Base-by-base conservation (phyloP, 1,140 invertebrate genomes). In the Caenorhabditis remanei region DNA sequence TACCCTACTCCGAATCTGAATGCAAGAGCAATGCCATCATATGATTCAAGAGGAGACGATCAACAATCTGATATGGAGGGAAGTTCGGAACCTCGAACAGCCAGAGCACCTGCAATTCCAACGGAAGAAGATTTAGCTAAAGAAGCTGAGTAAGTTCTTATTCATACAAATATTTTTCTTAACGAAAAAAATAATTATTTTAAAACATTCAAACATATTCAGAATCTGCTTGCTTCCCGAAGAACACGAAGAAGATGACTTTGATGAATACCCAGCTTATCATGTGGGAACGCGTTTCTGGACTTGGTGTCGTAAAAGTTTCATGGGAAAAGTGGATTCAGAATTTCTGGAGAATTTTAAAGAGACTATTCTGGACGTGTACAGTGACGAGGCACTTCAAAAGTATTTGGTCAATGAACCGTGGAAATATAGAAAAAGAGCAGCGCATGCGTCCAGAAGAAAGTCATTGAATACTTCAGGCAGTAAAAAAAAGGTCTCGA, bases 271-370 rank as follows among this genome's bases (percentile, higher is more conserved):
- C 53, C 71, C 71, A 43, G 71, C 71, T 3, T 79, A 50, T 14
- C 71, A 79, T 24, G 71, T 79, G 7, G 71, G 71, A 50, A 79
- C 71, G 14, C 71, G 71, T 21, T 79, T 79, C 21, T 79, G 71
- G 71, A 79, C 71, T 9, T 79, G 71, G 71, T 79, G 71, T n/a
- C 71, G 71, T 4, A 79, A 79, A 50, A 79, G 46, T 53, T 79
- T 79, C 46, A 79, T 79, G 71, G 71, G 46, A 3, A 79, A 79
- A 43, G 24, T 79, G 4, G 71, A 79, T 53, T 6, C 43, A 8
- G 40, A 79, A n/a, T 79, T 79, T 50, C 46, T 79, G 43, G 71
- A 79, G 11, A 24, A 50, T 11, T 79, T 79, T 21, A 79, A 79
- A 14, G 46, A 79, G 24, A 21, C 19, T 13, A 24, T 79, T 50